These are phyloP conservation scores for Drosophila pseudotakahashii DNA, from an alignment of 2,888 invertebrate species.

Conservation along the genomic window DNA sequence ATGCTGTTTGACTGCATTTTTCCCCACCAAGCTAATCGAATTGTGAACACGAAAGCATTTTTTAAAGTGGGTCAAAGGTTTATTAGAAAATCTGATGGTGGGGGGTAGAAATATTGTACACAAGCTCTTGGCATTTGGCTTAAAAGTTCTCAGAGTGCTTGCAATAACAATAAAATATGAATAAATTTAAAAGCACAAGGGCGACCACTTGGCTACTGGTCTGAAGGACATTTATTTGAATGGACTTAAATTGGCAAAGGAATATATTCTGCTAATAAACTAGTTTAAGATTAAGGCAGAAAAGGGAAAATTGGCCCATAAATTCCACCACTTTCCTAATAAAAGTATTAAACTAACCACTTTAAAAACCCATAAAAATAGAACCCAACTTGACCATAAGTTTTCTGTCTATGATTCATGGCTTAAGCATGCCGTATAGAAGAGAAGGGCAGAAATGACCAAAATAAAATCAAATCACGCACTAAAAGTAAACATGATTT, in stretches of 20 bases:
- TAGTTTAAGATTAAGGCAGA: too few species aligned
- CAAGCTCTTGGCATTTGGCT: conserved; percentile 22
- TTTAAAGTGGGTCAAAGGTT: conserved; percentile 42
- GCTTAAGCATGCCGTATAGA: conserved; percentile 6
- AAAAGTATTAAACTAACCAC: background rate
- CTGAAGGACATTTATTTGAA: background rate
- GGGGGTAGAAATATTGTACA: conserved; percentile 7
- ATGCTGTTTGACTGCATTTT: conserved; percentile 73
- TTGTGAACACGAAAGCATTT: conserved; percentile 36
- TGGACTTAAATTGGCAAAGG: conserved; percentile 8
- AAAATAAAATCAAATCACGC: conserved; percentile 34
- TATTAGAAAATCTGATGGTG: background rate
- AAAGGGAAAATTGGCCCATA: too few species aligned
- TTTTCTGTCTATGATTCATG: conserved; percentile 22
- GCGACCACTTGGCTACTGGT: conserved; percentile 4
- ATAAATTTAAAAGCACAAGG: conserved; percentile 1
- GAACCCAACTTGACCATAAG: background rate
- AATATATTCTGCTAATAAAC: background rate
- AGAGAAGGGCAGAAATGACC: conserved; percentile 3
- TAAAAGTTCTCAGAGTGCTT: conserved; percentile 3
- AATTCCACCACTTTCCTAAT: background rate
- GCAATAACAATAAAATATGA: conserved; percentile 8
- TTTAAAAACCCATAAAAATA: conserved; percentile 14
- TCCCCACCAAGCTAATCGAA: conserved; percentile 52
- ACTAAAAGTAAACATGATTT: conserved; percentile 53